Base-by-base conservation (phyloP, 2,797 vertebrate species). In the Gymnodraco acuticeps region DNA sequence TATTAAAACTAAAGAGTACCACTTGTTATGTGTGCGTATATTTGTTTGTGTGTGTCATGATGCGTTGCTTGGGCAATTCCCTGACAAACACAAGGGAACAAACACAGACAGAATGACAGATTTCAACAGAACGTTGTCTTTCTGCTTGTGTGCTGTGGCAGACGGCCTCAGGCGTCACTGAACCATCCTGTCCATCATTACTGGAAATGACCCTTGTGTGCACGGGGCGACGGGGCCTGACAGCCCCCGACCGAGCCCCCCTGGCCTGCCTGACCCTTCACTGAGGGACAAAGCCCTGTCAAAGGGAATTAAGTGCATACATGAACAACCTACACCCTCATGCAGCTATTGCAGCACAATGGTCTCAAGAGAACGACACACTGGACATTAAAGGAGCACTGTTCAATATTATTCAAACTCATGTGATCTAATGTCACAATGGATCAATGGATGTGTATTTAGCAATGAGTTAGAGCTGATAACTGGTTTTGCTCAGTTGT, bases 261-360 rank as follows among this genome's bases (percentile, higher is more conserved):
- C 61, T 20, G 19, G 65, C 80, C 71, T 45, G 66, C 76, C 84
- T 42, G 72, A 78, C 38, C 73, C 84, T 78, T 87, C 91, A 88
- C 70, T 86, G 84, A 83, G 80, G 56, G 77, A 85, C 70, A 77
- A 27, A 48, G 66, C 61, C 72, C 79, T 87, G 88, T 89, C 88
- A 89, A 56, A 77, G 66, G 27, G 59, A 31, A 85, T 89, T 76
- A 75, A 62, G 66, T 77, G 53, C 73, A 86, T n/a, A 71, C 60
- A 75, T 75, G 61, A 77, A 73, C 64, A 71, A 63, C 19, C 43
- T 55, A 50, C 58, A 73, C 45, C 10, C 61, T 19, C 70, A 75
- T 14, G 0, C 63, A 69, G 70, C 60, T 52, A 20, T 64, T 78
- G 19, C 56, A 75, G 48, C 4, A 64, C 52, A 66, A 13, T 7